Base-by-base conservation (phyloP, 2,797 vertebrate genomes). In the Bradypus variegatus region DNA sequence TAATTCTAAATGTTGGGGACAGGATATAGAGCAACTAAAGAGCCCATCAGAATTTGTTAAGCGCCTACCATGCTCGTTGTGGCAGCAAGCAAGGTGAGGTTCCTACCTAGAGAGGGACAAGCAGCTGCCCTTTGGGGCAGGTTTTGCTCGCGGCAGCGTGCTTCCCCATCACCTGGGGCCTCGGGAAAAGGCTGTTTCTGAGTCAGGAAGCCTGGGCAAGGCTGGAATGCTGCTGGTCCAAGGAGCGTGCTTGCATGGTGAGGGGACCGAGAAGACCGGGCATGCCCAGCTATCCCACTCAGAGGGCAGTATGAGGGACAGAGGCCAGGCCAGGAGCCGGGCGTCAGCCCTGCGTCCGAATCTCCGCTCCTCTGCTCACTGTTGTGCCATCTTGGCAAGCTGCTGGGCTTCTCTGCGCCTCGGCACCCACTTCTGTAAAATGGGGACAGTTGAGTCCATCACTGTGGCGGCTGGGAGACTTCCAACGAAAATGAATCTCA, bases 211-310 rank as follows among this genome's bases (percentile, higher is more conserved):
- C 36, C 41, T 4, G 8, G 41, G 15, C 10, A 4, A 9, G 2
- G 15, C 16, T 2, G 10, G 38, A 62, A 4, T 0, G n/a, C 48
- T 18, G 23, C 23, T 9, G 3, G 31, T 19, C 38, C 36, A 0
- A 0, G 0, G 36, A 18, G 72, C 13, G 2, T 41, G 3, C 5
- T 0, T 0, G 29, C 29, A 2, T 0, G 1, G 23, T 0, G 7
- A 15, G 25, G 21, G 13, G 9, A 11, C 11, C 14, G 72, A 58
- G 9, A 2, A 8, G 5, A 9, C 25, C 38, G 0, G 8, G 70
- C 0, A 38, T 19, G 15, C 64, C 15, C 0, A 6, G 1, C 13
- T 36, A 0, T 10, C 80, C 62, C n/a, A 2, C 16, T 21, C 14
- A 48, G 50, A 8, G 41, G 64, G 5, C 50, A 14, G 21, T 13